Percentiles rank a stretch among this genome's conserved stretches.
These are phyloP conservation scores for Amblyornis subalaris DNA, from an alignment of 2,113 vertebrate species.

Conservation along the genomic window DNA sequence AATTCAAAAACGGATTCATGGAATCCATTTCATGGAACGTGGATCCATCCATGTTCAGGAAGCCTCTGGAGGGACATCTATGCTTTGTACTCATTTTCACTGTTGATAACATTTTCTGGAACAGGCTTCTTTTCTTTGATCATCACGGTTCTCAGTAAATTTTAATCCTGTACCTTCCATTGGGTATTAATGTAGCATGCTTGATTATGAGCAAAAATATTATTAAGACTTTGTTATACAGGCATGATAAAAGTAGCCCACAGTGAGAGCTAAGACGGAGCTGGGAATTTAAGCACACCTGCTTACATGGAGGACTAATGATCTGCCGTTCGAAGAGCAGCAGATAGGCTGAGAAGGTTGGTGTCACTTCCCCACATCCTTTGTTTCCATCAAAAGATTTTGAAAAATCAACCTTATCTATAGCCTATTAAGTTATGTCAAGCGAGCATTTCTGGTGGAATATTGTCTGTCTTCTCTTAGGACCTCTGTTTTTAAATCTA, in stretches of 20 bases:
- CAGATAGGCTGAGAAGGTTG: background rate
- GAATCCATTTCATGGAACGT: background rate
- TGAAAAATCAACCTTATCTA: background rate
- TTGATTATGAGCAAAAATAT: background rate
- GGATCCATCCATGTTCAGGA: background rate
- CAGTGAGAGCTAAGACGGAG: background rate
- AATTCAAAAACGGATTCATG: background rate
- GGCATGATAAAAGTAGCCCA: background rate
- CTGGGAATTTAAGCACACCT: background rate
- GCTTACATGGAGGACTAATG: background rate
- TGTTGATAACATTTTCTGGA: background rate
- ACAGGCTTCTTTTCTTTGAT: background rate
- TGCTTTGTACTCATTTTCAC: background rate
- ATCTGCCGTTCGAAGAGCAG: background rate
- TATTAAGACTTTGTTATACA: background rate
- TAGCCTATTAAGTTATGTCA: background rate
- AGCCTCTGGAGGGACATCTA: background rate
- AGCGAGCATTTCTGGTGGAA: background rate
- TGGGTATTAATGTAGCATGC: background rate
- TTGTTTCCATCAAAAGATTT: background rate
- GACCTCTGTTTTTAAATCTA: background rate
- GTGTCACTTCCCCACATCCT: background rate
- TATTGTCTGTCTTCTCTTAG: background rate
- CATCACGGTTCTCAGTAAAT: background rate
- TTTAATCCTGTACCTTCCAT: background rate